Percentiles rank a stretch among this genome's conserved stretches.
Conservation (phyloP, 2,888 invertebrate species). For the Amblyjoppa fuscipennis region DNA sequence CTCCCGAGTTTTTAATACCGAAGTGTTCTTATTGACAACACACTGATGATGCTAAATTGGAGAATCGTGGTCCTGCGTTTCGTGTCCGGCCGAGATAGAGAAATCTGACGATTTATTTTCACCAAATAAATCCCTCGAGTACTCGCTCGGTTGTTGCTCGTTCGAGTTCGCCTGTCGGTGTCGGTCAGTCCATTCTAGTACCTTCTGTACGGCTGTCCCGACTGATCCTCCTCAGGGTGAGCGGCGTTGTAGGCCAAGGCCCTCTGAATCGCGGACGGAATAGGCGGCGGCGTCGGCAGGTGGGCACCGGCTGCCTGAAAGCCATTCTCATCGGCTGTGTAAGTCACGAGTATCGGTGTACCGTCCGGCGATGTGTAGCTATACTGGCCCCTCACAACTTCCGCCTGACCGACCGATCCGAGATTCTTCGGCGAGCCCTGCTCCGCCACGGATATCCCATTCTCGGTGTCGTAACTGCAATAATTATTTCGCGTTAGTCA, state of each 20-base stretch:
- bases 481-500: slow-evolving; percentile 63
- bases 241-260: slow-evolving; percentile 88
- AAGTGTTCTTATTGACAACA: neutral
- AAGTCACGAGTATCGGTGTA: slow-evolving; percentile 87
- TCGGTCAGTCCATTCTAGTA: slow-evolving; percentile 68
- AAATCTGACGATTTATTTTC: slow-evolving; percentile 6
- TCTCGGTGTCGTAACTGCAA: slow-evolving; percentile 87
- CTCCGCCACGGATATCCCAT: slow-evolving; percentile 88
- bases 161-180: slow-evolving; percentile 22
- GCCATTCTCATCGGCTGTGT: slow-evolving; percentile 90
- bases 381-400: slow-evolving; percentile 87
- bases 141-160: neutral
- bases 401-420: slow-evolving; percentile 85
- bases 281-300: slow-evolving; percentile 93
- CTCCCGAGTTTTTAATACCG: neutral
- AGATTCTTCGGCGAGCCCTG: slow-evolving; percentile 87
- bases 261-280: slow-evolving; percentile 91
- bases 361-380: slow-evolving; percentile 90
- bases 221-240: slow-evolving; percentile 85
- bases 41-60: slow-evolving; percentile 18
- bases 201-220: slow-evolving; percentile 82
- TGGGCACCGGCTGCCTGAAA: slow-evolving; percentile 91
- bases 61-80: slow-evolving; percentile 61
- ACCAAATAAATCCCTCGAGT: neutral
- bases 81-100: slow-evolving; percentile 44